Conservation (phyloP, 2,113 vertebrate species). For the Kryptolebias marmoratus region DNA sequence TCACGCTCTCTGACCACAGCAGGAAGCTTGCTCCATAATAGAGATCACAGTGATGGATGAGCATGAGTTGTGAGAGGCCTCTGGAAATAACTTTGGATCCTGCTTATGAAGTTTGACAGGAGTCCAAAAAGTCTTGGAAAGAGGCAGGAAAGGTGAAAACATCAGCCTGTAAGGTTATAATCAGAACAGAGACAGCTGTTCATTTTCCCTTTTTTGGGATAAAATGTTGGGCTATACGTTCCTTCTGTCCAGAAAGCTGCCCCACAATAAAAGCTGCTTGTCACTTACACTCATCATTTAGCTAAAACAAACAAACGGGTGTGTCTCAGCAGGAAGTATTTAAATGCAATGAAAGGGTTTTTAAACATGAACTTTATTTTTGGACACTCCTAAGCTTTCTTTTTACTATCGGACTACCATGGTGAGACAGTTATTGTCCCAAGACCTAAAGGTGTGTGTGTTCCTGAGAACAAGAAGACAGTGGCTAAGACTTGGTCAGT, state of each 20-base stretch:
- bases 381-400: constrained; percentile 40
- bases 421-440: constrained; percentile 44
- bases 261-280: constrained; percentile 3
- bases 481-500: no score
- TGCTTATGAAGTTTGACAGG: constrained; percentile 57
- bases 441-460: neutral
- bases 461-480: neutral
- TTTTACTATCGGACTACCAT: constrained; percentile 54
- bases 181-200: constrained; percentile 32
- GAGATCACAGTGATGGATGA: constrained; percentile 78
- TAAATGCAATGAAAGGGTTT: constrained; percentile 3
- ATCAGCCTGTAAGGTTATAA: constrained; percentile 35
- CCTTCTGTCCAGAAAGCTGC: neutral
- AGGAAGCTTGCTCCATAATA: constrained; percentile 57
- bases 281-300: constrained; percentile 8
- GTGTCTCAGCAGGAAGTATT: constrained; percentile 30
- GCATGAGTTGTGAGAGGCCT: constrained; percentile 60
- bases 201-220: constrained; percentile 29
- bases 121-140: constrained; percentile 47
- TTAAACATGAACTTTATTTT: constrained; percentile 15
- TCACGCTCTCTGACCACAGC: constrained; percentile 57
- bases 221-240: constrained; percentile 1
- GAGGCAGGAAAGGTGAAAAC: constrained; percentile 58
- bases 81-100: constrained; percentile 62
- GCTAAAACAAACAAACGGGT: constrained; percentile 12